Evolutionary conservation across 2,113 vertebrate genomes (phyloP), one percentile per base, ranked within the genome.

Genomic region (Numida meleagris): DNA sequence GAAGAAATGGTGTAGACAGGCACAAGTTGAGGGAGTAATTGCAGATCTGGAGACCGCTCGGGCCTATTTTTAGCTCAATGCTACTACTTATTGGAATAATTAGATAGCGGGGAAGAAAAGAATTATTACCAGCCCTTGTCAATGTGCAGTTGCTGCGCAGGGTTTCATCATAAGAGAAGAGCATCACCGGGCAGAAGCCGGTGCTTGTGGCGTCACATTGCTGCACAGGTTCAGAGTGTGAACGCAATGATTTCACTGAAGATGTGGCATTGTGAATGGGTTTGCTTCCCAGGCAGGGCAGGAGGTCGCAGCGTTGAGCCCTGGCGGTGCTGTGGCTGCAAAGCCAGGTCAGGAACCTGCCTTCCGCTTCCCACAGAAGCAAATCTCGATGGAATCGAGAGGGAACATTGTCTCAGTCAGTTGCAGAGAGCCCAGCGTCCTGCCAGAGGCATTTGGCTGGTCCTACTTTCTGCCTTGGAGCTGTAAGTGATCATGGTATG

Each of bases 51-150:
- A 84, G 66, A 70, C 36, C 7, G 33, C 24, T 82, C 75, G 23
- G 74, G 68, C 38, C 63, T 76, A 34, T 58, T 89, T 88, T 88
- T 86, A 89, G 45, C 71, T 79, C 67, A 29, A 0, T 62, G 58
- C 34, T 89, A 53, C 67, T 94, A 53, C 33, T 87, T 61, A 73
- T 85, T 87, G 18, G 53, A 85, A 24, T 70, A 38, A 78, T 61
- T 21, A 84, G 38, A 50, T 67, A 53, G 33, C 42, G 43, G 33
- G 66, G 48, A 65, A 20, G 57, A 36, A 40, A 25, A 33, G 24
- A 18, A 27, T 53, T 66, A 23, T 53, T 61, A 13, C 31, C 71
- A 85, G 58, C 46, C 74, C 62, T 57, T 65, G 70, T 65, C 31
- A 3, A 8, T 29, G 48, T 2, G 0, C 6, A 40, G 43, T 33